Evolutionary conservation across 2,888 invertebrate species (phyloP).

Genomic region (Leucoptera coffeella): DNA sequence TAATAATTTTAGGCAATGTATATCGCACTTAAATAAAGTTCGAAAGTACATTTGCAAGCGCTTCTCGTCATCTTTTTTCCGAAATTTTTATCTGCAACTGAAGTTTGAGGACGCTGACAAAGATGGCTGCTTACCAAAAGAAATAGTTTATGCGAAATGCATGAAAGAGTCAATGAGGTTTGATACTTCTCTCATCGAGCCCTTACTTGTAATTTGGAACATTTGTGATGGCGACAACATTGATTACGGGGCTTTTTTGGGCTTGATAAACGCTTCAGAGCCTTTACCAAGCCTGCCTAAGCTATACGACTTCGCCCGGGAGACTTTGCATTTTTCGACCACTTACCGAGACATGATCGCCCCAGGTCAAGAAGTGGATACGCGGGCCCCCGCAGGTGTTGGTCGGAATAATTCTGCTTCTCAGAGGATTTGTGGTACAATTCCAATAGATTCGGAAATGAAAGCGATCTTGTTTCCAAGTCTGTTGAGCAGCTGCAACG

Average conservation of each 20-base stretch:
- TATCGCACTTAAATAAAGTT: constrained; percentile 33
- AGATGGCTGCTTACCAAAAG: constrained; percentile 34
- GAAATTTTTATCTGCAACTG: constrained; percentile 19
- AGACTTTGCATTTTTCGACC: constrained; percentile 26
- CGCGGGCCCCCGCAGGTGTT: constrained; percentile 21
- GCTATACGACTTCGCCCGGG: constrained; percentile 20
- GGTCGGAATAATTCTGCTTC: constrained; percentile 29
- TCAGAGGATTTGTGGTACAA: constrained; percentile 14
- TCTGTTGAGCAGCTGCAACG: constrained; percentile 20
- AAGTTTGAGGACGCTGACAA: constrained; percentile 27
- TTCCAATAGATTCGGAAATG: constrained; percentile 29
- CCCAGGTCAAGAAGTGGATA: constrained; percentile 15
- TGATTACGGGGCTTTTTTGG: constrained; percentile 41
- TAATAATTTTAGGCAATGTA: constrained; percentile 29
- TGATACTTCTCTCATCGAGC: constrained; percentile 38
- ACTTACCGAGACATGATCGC: constrained; percentile 36
- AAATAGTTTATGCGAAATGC: constrained; percentile 32
- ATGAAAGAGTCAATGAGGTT: constrained; percentile 29
- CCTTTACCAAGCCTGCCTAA: constrained; percentile 27
- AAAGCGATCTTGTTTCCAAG: constrained; percentile 23
- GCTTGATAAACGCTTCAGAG: constrained; percentile 34
- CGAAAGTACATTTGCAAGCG: constrained; percentile 19
- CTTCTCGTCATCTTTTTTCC: constrained; percentile 22
- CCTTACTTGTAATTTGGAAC: constrained; percentile 31
- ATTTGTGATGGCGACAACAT: constrained; percentile 36